Base-by-base conservation (phyloP, 2,797 vertebrate genomes). In the Cottoperca gobio region DNA sequence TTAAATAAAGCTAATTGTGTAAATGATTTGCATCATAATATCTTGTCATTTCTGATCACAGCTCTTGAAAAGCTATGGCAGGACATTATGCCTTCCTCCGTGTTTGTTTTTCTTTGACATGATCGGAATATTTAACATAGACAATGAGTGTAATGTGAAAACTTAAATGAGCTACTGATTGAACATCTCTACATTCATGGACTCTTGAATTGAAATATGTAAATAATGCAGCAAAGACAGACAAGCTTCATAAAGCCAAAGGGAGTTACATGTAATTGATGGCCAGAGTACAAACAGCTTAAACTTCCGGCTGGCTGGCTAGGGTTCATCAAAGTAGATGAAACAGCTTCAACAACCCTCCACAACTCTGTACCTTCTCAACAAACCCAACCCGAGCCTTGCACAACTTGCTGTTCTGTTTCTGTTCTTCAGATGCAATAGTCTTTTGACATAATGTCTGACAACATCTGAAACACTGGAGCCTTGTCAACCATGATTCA, bases 381-480 rank as follows among this genome's bases (percentile, higher is more conserved):
- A 55, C 45, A 24, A 64, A 69, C 49, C 58, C 45, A 28, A 53
- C 57, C 40, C 0, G 62, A 79, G 81, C 81, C 73, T 77, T 75
- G 21, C 66, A 67, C 58, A 80, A 43, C 72, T 53, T 76, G 70
- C 75, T 67, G 31, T 60, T 7, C 46, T 73, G 37, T 48, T 40
- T 39, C 50, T 33, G 57, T 40, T 67, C 42, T 54, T 54, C 26
- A 43, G 8, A 31, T 42, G 37, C 53, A 55, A 39, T 45, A 55
- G 6, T 68, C 13, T 46, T 60, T 45, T 24, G 35, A 59, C 5
- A 2, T n/a, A n/a, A n/a, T n/a, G n/a, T n/a, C n/a, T n/a, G n/a
- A n/a, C n/a, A n/a, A n/a, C n/a, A n/a, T n/a, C n/a, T n/a, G n/a
- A n/a, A n/a, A n/a, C n/a, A n/a, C n/a, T n/a, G n/a, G n/a, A n/a